Conservation (phyloP, 2,888 invertebrate genomes). For the Neoaliturus tenellus region DNA sequence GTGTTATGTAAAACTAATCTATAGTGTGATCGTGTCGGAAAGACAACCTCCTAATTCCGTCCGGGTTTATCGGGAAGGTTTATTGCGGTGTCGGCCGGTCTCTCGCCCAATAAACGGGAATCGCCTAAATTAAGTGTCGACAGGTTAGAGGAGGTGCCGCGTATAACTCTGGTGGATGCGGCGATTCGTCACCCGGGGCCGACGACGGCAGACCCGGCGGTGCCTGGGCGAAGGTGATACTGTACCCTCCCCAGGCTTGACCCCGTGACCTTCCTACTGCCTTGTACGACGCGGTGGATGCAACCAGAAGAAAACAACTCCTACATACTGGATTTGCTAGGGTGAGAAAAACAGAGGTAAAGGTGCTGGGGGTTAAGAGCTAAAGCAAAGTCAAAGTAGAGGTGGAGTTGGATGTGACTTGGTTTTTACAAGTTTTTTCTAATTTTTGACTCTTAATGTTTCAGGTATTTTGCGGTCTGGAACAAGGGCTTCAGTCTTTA, state of each 20-base stretch:
- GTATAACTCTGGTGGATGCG: constrained; percentile 15
- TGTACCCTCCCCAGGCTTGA: not conserved
- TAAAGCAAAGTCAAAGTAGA: too few relatives aligned
- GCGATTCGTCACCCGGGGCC: constrained; percentile 7
- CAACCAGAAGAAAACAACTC: not conserved
- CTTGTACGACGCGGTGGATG: not conserved
- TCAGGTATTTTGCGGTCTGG: too few relatives aligned
- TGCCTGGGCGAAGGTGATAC: not conserved
- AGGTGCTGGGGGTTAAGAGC: too few relatives aligned
- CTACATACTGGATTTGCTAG: too few relatives aligned
- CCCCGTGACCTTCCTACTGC: not conserved
- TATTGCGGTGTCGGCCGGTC: constrained; percentile 21
- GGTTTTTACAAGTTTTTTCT: too few relatives aligned
- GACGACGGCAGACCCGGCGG: not conserved
- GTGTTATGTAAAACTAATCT: constrained; percentile 48
- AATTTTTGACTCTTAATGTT: too few relatives aligned
- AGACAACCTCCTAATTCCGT: constrained; percentile 45
- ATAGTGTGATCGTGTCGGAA: constrained; percentile 14
- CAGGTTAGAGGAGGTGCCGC: not conserved
- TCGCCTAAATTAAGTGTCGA: constrained; percentile 57
- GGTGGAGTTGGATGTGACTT: too few relatives aligned
- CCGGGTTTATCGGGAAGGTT: constrained; percentile 24
- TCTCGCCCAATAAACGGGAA: constrained; percentile 48
- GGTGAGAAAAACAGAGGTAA: too few relatives aligned
- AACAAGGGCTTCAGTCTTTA: too few relatives aligned